phyloP scores from a whole-genome alignment of 2,797 vertebrate genomes.

The Chiroxiphia lanceolata region DNA sequence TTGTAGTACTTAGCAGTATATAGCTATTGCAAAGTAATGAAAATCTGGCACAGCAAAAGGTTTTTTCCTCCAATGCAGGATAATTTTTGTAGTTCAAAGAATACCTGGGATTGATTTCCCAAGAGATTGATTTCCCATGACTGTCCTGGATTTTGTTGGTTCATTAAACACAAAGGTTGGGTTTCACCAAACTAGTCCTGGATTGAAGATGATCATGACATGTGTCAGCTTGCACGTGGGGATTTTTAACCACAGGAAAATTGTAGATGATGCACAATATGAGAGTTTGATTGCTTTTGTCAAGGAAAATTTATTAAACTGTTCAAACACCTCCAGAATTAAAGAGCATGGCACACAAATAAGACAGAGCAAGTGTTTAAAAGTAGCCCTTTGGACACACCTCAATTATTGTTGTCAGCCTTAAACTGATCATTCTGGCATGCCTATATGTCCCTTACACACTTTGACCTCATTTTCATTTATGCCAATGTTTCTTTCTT shows the following conservation, averaged over 20 bases:
- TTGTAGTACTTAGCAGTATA: background rate
- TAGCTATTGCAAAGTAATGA: background rate
- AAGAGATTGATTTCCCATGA: background rate
- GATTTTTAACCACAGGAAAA: constrained; percentile 35
- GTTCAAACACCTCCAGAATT: background rate
- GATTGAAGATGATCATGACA: background rate
- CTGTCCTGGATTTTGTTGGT: background rate
- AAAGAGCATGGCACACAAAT: background rate
- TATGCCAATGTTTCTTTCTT: background rate
- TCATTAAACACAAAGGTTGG: background rate
- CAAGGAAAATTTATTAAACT: background rate
- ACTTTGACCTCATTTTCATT: background rate
- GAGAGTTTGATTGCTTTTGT: background rate
- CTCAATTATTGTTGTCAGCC: background rate
- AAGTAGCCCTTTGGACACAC: background rate
- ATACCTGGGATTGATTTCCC: constrained; percentile 25
- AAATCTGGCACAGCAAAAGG: background rate
- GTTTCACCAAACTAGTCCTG: background rate
- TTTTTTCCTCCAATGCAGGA: background rate
- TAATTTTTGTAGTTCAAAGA: background rate
- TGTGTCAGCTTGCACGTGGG: background rate
- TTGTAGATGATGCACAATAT: background rate
- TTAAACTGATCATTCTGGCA: background rate
- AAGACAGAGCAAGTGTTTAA: background rate
- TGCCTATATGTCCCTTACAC: background rate